phyloP scores from a whole-genome alignment of 2,888 invertebrate species.

The Synergus laeviventris region DNA sequence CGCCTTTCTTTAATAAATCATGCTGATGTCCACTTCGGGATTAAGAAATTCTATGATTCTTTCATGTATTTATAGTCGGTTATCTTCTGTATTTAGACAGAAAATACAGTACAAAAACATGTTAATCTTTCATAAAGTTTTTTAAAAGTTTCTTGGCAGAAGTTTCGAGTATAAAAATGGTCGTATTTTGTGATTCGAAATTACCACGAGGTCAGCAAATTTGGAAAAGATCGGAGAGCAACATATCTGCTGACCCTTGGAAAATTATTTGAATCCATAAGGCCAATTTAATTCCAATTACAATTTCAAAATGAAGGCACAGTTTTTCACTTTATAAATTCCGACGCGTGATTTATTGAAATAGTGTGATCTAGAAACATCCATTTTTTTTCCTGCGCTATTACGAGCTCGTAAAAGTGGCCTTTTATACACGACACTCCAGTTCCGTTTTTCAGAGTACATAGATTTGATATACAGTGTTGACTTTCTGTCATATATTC shows the following conservation, averaged over 20 bases:
- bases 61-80: not conserved
- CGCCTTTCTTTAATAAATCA: not conserved
- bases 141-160: not conserved
- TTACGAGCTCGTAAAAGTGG: too few species aligned
- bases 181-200: not conserved
- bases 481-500: too few species aligned
- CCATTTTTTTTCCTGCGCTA: too few species aligned
- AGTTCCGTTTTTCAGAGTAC: too few species aligned
- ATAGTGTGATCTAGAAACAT: too few species aligned
- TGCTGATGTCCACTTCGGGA: not conserved
- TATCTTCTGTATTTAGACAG: not conserved
- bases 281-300: not conserved
- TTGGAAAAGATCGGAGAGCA: not conserved
- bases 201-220: not conserved
- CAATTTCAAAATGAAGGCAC: too few species aligned
- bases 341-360: too few species aligned
- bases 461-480: too few species aligned
- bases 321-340: too few species aligned
- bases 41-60: not conserved
- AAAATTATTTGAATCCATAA: not conserved
- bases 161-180: not conserved
- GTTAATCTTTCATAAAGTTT: conserved; percentile 16
- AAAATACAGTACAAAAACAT: not conserved
- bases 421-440: too few species aligned
- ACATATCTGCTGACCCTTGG: not conserved